Percentiles rank a stretch among this genome's conserved stretches.
These are phyloP conservation scores for Camptogramma bilineatum DNA, from an alignment of 2,888 invertebrate genomes.

Conservation along the genomic window DNA sequence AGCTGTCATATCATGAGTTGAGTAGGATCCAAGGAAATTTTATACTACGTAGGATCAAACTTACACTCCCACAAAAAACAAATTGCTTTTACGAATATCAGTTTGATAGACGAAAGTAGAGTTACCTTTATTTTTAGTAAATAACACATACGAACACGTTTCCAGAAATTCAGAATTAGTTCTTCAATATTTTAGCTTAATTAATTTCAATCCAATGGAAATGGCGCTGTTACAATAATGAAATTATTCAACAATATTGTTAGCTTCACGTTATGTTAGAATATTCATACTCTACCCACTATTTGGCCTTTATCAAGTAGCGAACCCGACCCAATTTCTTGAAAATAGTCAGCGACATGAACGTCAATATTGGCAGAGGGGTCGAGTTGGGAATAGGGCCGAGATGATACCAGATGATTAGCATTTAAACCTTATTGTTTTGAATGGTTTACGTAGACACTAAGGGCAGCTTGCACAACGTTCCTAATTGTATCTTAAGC, in stretches of 20 bases:
- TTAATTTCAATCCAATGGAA: conserved; percentile 11
- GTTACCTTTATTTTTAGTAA: too few relatives aligned
- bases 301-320: conserved; percentile 15
- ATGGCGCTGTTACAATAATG: conserved; percentile 11
- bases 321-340: conserved; percentile 11
- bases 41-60: too few relatives aligned
- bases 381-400: background rate
- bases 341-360: conserved; percentile 3
- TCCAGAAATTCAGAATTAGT: too few relatives aligned
- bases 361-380: conserved; percentile 6
- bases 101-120: too few relatives aligned
- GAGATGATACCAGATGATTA: background rate
- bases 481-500: too few relatives aligned
- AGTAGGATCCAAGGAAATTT: too few relatives aligned
- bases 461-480: too few relatives aligned
- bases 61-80: too few relatives aligned
- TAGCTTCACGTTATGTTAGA: conserved; percentile 11
- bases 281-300: conserved; percentile 18
- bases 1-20: too few relatives aligned
- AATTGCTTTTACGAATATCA: too few relatives aligned
- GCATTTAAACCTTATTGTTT: background rate
- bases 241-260: conserved; percentile 20
- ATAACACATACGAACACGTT: too few relatives aligned
- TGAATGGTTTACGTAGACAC: background rate
- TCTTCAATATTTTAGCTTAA: background rate